Evolutionary conservation across 2,888 invertebrate species (phyloP), one percentile per base, ranked within the genome.

Genomic region (Cryptosula pallasiana): DNA sequence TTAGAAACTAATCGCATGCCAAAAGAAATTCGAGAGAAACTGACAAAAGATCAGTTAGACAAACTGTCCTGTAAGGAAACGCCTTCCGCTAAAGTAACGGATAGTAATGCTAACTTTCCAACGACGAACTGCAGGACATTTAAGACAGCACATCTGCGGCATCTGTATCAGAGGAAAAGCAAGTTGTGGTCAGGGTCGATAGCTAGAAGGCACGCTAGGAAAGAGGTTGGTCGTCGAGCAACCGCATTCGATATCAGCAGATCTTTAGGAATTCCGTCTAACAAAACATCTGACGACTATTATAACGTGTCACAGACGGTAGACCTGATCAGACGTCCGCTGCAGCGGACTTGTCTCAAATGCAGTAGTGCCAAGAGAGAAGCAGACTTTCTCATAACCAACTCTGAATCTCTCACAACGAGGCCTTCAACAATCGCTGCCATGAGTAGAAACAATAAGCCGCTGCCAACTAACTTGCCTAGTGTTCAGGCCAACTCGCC

Each of bases 171-270:
- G 2, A 25, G 63, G 5, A 63, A 63, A 32, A 32, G 29, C n/a
- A 63, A 63, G n/a, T 32, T 63, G 9, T 63, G 63, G 63, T 63
- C 63, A 16, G 63, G 63, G 16, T 63, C 63, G 32, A 63, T 63
- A 27, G 63, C 63, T 2, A 27, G 32, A 27, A 20, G 63, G 20
- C 20, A 63, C 16, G 32, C 9, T 9, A 63, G 27, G 32, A 63
- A 27, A 34, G 63, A 63, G 63, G 16, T 34, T 20, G 29, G 29
- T 13, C 63, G 32, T 16, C 25, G 13, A 5, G n/a, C 63, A 3
- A 63, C 63, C 13, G 9, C 63, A 25, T 9, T 63, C 3, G 63
- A 63, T 32, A 63, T 63, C 27, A 63, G 25, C 27, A 63, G n/a
- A 32, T 63, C 63, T 29, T n/a, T 63, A 5, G 32, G 27, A 29